Evolutionary conservation across 2,797 vertebrate genomes (phyloP), one percentile per base, ranked within the genome.

Genomic region (Mormyrus hasselquistii): DNA sequence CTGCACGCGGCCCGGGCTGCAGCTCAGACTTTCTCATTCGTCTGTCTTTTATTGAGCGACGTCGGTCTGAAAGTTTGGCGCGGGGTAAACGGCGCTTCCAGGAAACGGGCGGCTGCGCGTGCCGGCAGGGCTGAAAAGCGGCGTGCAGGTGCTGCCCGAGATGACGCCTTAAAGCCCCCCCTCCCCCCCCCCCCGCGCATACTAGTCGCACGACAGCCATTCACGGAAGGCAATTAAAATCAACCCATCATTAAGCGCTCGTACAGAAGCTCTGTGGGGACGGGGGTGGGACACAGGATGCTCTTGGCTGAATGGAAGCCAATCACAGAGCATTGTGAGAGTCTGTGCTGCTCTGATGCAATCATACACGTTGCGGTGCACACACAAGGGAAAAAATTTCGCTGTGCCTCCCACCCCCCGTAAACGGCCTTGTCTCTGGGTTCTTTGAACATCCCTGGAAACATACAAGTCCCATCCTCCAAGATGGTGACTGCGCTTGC

Each of bases 301-400:
- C 65, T 87, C 88, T 50, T 85, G 88, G 88, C 88, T 88, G 89
- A 87, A 90, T 87, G 69, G 53, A 90, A 90, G 88, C 25, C 85
- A 91, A 92, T 92, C 91, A 92, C 87, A 86, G 76, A 69, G 73
- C 90, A 90, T 91, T 92, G 90, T 91, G 91, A 88, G 88, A 29
- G n/a, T 29, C 85, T 50, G 29, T 19, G 7, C 16, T 16, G 14
- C 52, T 19, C 14, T 16, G 85, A 41, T 57, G 85, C 14, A 2
- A 49, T 22, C n/a, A 25, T 57, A 22, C 50, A 19, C 22, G 12
- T 34, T 53, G 50, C 49, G 49, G 2, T 12, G 3, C 22, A 52
- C 47, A 4, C 47, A 85, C 83, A 55, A 34, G 50, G 50, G 25
- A 8, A n/a, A 76, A 44, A 9, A 0, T 19, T 29, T 38, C 5